Conservation (phyloP, 1,140 invertebrate species). For the Yoshiicerus persimilis region DNA sequence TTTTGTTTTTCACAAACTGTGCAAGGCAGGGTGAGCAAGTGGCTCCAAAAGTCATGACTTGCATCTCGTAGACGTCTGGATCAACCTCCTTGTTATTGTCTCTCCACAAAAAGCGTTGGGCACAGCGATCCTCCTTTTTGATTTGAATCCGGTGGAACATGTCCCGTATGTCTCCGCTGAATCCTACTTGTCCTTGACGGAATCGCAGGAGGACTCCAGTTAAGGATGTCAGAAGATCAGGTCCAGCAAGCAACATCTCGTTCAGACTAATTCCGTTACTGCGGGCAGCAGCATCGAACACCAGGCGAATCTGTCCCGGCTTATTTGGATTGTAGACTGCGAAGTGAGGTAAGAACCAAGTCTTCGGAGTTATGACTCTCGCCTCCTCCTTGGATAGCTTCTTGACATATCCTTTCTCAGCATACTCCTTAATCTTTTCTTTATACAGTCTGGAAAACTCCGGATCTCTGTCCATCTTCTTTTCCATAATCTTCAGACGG, state of each 20-base stretch:
- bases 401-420: too few relatives aligned
- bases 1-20: too few relatives aligned
- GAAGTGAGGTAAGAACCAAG: conserved; percentile 44
- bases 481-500: not conserved
- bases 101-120: too few relatives aligned
- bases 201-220: conserved; percentile 37
- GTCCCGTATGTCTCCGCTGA: too few relatives aligned
- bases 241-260: conserved; percentile 26
- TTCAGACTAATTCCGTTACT: conserved; percentile 30
- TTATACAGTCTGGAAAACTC: too few relatives aligned
- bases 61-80: too few relatives aligned
- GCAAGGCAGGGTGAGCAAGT: too few relatives aligned
- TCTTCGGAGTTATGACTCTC: not conserved
- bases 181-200: not conserved
- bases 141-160: too few relatives aligned
- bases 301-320: conserved; percentile 38
- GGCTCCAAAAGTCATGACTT: too few relatives aligned
- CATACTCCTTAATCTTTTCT: too few relatives aligned
- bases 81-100: too few relatives aligned
- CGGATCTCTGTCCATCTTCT: not conserved
- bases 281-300: conserved; percentile 42
- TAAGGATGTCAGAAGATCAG: conserved; percentile 30
- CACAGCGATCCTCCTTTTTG: too few relatives aligned
- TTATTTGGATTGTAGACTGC: conserved; percentile 32
- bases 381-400: not conserved